Evolutionary conservation across 1,140 invertebrate species (phyloP), one percentile per base, ranked within the genome.

Genomic region (Drosophila sucinea): DNA sequence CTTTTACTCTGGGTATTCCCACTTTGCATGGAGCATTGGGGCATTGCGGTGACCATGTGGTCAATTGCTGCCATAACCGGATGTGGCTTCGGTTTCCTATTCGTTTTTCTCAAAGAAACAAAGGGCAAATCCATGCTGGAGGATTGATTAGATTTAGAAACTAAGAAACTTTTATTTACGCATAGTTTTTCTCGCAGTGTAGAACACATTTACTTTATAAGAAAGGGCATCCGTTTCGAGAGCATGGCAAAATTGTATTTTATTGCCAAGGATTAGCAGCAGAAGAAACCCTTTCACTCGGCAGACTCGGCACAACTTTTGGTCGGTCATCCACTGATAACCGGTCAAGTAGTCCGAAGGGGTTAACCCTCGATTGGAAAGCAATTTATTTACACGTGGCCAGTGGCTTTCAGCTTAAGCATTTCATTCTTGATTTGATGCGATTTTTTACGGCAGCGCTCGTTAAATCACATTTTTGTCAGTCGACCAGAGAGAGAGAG

Each of bases 321-420:
- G 44, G 44, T 51, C 44, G 44, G 44, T 51, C 44, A 51, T 51
- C 23, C 81, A 25, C 35, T 69, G 83, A 87, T 87, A 87, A 51
- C 44, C 44, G 44, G 41, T 57, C 61, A 66, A 66, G 41, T 47
- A 57, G 32, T 25, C 55, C 70, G 71, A 64, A 83, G 82, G 69
- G 70, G 47, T 85, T 85, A 54, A 38, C 38, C 72, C 66, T 38
- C 65, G 73, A 47, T 60, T 30, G 75, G 68, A 77, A 82, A 70
- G 72, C 84, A 80, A 87, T 87, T 87, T 87, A 87, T 87, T 87
- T 87, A 89, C 83, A 87, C 83, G 83, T 83, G 83, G 67, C 61
- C 38, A 58, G 5, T 58, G 73, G 78, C 78, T 73, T 30, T 86
- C 67, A 77, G 72, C 65, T 63, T 60, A 55, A 69, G 70, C 74